Percentiles rank a stretch among this genome's conserved stretches.
These are phyloP conservation scores for Heterotilapia buettikoferi DNA, from an alignment of 2,113 vertebrate species.

Conservation along the genomic window DNA sequence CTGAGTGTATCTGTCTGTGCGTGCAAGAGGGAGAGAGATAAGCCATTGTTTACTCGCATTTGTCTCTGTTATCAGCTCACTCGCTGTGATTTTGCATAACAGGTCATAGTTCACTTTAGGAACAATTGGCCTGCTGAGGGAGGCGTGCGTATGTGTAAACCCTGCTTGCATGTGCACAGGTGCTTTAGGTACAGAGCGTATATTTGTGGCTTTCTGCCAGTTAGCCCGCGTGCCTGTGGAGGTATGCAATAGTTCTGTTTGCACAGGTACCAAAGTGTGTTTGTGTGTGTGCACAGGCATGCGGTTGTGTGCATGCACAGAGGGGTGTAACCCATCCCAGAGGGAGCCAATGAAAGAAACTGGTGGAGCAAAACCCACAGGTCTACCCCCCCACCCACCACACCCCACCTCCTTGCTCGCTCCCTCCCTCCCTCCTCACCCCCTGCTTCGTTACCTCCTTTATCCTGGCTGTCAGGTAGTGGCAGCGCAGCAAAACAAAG, in stretches of 20 bases:
- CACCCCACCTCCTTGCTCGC: not conserved
- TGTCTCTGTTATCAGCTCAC: conserved; percentile 47
- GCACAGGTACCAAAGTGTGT: conserved; percentile 6
- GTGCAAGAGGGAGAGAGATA: not conserved
- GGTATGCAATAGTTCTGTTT: conserved; percentile 4
- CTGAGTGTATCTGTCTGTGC: not conserved
- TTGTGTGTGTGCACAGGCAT: conserved; percentile 1
- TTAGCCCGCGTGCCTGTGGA: not conserved
- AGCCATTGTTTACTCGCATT: conserved; percentile 50
- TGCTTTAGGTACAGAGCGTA: not conserved
- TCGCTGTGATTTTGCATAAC: conserved; percentile 35
- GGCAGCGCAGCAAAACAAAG: conserved; percentile 69
- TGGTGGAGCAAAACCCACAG: conserved; percentile 66
- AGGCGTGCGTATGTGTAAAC: not conserved
- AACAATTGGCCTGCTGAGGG: conserved; percentile 5
- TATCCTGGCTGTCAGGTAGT: conserved; percentile 64
- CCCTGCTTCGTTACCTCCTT: conserved; percentile 56
- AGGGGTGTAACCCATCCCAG: conserved; percentile 52
- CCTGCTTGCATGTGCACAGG: not conserved
- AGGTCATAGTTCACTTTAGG: conserved; percentile 62
- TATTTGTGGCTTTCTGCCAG: not conserved
- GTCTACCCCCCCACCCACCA: conserved; percentile 11
- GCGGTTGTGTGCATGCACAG: not conserved
- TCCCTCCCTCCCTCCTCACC: not conserved
- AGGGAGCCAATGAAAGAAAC: conserved; percentile 74